phyloP scores from a whole-genome alignment of 2,113 vertebrate species.

The Cichladusa arquata region DNA sequence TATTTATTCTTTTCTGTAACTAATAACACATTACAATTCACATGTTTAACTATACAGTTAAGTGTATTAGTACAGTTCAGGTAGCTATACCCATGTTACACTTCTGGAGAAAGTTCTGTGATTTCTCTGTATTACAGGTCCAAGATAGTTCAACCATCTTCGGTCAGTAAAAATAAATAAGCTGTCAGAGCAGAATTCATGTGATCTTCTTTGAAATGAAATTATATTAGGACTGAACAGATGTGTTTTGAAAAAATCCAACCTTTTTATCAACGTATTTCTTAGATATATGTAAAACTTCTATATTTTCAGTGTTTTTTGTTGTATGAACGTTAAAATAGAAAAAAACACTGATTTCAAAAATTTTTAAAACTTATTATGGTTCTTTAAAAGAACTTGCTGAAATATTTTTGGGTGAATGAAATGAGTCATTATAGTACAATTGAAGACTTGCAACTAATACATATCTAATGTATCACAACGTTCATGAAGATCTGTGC shows the following conservation, averaged over 20 bases:
- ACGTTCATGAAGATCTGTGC: background rate
- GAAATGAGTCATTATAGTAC: background rate
- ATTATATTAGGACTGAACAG: background rate
- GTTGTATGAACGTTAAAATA: background rate
- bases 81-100: background rate
- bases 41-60: background rate
- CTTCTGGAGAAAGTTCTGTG: background rate
- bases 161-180: background rate
- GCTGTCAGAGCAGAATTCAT: background rate
- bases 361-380: background rate
- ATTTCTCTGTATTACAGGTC: background rate
- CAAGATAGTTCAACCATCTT: background rate
- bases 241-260: background rate
- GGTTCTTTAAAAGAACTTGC: background rate
- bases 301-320: background rate
- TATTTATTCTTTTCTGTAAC: background rate
- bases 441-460: background rate
- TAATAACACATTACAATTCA: background rate
- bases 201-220: background rate
- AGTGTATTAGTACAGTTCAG: background rate
- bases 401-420: background rate
- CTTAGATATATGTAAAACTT: background rate
- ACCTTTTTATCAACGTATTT: background rate
- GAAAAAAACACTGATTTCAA: background rate
- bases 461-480: background rate